Conservation (phyloP, 2,888 invertebrate species). For the Lithophane ornitopus region DNA sequence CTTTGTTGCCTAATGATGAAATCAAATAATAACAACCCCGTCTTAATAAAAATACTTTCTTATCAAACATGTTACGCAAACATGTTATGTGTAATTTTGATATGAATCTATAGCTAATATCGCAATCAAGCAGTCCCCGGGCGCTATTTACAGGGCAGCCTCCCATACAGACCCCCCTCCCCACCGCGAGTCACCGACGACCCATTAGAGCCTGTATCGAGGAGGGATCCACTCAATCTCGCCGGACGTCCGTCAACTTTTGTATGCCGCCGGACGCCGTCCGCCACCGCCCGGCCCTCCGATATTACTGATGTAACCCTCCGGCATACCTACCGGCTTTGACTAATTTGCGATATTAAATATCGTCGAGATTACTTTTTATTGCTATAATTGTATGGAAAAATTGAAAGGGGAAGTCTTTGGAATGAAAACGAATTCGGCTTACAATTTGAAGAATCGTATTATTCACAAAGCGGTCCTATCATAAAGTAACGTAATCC, state of each 20-base stretch:
- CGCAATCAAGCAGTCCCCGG: conserved; percentile 79
- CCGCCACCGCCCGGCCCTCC: conserved; percentile 70
- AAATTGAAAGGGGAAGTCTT: conserved; percentile 41
- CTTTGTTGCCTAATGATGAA: not conserved
- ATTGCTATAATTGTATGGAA: conserved; percentile 50
- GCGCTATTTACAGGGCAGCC: conserved; percentile 77
- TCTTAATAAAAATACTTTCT: conserved; percentile 3
- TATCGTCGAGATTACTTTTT: conserved; percentile 62
- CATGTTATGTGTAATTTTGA: conserved; percentile 21
- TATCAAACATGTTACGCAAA: conserved; percentile 7
- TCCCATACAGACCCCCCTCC: conserved; percentile 23
- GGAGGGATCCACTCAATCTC: conserved; percentile 84
- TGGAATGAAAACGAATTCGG: conserved; percentile 38
- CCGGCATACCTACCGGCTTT: conserved; percentile 65
- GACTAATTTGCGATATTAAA: conserved; percentile 75
- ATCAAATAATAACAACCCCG: not conserved
- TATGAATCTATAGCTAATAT: conserved; percentile 72
- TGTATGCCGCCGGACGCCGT: conserved; percentile 75
- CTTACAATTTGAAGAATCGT: conserved; percentile 9
- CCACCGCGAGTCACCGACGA: conserved; percentile 71
- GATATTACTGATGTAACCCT: conserved; percentile 75
- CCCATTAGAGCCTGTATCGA: conserved; percentile 85
- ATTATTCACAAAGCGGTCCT: conserved; percentile 30
- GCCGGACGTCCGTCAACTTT: conserved; percentile 86
- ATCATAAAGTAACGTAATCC: conserved; percentile 37